phyloP scores from a whole-genome alignment of 2,797 vertebrate genomes.

The Amniataba percoides region DNA sequence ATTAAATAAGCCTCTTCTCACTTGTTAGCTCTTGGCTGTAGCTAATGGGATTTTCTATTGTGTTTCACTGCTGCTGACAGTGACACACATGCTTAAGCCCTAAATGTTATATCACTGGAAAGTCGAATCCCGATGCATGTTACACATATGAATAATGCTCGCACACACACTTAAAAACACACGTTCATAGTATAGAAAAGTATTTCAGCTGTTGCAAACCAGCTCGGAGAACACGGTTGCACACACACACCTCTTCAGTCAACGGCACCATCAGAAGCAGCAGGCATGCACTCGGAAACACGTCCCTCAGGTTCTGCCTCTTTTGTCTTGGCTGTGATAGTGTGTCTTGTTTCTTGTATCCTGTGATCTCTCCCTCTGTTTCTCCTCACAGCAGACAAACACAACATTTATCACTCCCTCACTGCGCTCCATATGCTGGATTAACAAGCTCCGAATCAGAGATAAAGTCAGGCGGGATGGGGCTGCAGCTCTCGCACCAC shows the following conservation, averaged over 20 bases:
- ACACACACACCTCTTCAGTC: conserved; percentile 30
- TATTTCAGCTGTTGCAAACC: background rate
- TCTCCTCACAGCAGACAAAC: conserved; percentile 61
- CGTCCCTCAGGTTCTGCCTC: conserved; percentile 73
- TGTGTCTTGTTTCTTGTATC: conserved; percentile 71
- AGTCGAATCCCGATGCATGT: conserved; percentile 1
- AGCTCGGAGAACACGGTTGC: background rate
- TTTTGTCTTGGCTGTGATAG: conserved; percentile 67
- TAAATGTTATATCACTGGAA: background rate
- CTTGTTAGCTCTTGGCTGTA: conserved; percentile 9
- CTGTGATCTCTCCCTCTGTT: conserved; percentile 74
- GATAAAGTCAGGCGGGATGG: conserved; percentile 55
- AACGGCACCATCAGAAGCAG: conserved; percentile 41
- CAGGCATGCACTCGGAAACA: conserved; percentile 48
- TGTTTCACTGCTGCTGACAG: conserved; percentile 15
- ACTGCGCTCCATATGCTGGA: conserved; percentile 59
- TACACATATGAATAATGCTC: background rate
- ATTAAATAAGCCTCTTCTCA: conserved; percentile 24
- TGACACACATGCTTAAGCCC: conserved; percentile 1
- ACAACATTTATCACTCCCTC: conserved; percentile 70
- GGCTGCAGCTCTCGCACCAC: conserved; percentile 43
- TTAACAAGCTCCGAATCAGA: conserved; percentile 63
- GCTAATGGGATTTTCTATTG: conserved; percentile 44
- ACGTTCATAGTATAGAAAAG: background rate
- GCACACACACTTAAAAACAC: background rate